Evolutionary conservation across 2,797 vertebrate genomes (phyloP).

Genomic region (Columba guinea): DNA sequence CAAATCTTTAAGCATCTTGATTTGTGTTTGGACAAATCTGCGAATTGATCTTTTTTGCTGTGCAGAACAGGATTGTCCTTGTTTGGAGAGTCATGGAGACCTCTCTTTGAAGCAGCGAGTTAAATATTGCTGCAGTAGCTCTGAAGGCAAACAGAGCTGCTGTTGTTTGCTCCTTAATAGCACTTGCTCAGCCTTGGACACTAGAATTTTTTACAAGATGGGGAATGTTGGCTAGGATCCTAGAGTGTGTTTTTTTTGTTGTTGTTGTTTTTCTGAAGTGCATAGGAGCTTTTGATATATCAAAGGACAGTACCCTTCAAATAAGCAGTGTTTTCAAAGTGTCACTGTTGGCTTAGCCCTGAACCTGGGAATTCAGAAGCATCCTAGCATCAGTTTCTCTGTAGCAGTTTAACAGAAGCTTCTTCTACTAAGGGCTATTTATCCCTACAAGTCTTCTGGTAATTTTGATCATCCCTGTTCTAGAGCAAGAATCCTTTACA

Average conservation of each 20-base stretch:
- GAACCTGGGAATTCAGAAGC: not conserved
- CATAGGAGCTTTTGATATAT: not conserved
- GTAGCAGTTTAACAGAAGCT: not conserved
- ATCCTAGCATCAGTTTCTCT: not conserved
- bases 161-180: slow-evolving; percentile 72
- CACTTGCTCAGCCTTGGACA: slow-evolving; percentile 67
- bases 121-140: slow-evolving; percentile 63
- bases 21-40: slow-evolving; percentile 13
- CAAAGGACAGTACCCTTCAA: not conserved
- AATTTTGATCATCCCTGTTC: not conserved
- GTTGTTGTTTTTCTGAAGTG: not conserved
- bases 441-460: not conserved
- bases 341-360: not conserved
- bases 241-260: not conserved
- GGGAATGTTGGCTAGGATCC: slow-evolving; percentile 66
- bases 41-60: not conserved
- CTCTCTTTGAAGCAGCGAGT: slow-evolving; percentile 49
- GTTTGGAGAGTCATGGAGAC: not conserved
- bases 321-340: not conserved
- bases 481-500: not conserved
- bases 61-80: slow-evolving; percentile 6
- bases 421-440: not conserved
- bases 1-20: slow-evolving; percentile 7
- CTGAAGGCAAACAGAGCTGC: slow-evolving; percentile 71
- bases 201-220: slow-evolving; percentile 68